Evolutionary conservation across 2,888 invertebrate species (phyloP), one percentile per base, ranked within the genome.

Genomic region (Apodemia mormo): DNA sequence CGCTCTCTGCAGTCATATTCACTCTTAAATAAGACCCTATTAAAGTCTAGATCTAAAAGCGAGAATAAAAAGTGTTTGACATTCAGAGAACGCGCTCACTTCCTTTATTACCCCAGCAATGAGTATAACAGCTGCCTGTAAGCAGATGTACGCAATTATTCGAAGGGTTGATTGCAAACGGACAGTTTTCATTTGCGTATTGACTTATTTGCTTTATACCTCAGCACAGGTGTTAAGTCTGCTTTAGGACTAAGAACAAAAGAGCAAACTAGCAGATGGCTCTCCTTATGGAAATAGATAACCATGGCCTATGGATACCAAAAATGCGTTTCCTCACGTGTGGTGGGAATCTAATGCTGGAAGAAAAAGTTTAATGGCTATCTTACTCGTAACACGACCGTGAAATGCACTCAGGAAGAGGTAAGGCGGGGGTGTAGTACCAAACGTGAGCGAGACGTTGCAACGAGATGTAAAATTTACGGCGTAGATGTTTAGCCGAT

Each of bases 81-180:
- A 81, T 82, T 84, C 82, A 81, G 82, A 80, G 82, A 84, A 77
- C 79, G 79, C 73, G 73, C 77, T 74, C 74, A 78, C 80, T 85
- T 87, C 86, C 85, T 84, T 87, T 87, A 84, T 82, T 84, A 79
- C 84, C 82, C 78, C 78, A 73, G 81, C 78, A 84, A 82, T 82
- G 82, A 80, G 82, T 79, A 79, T 71, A 74, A 79, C 88, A 86
- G 85, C 88, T 86, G 88, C 82, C 78, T 70, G 70, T 67, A 72
- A 74, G 82, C 85, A 86, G 85, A 83, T 85, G 87, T 78, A 78
- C 72, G 80, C 81, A 85, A 84, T 84, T 84, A 83, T 80, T 79
- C 37, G 72, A 74, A 82, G 76, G 80, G 79, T 78, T 80, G 78
- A 79, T 78, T 79, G 70, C 74, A 67, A 71, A 71, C 70, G 45